Conservation (phyloP, 2,797 vertebrate species). For the Catostomus latipinnis region DNA sequence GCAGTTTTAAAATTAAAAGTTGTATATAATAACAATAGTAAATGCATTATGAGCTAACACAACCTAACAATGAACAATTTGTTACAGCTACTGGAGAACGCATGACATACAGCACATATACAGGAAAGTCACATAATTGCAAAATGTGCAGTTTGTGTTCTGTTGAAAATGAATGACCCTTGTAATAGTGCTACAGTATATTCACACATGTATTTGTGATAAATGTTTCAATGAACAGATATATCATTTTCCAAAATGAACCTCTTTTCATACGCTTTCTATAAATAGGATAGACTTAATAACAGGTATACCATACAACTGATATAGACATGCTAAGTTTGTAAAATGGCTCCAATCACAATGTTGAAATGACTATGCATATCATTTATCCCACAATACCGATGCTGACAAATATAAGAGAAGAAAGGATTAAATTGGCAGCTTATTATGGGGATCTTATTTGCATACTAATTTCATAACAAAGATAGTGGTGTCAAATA, state of each 20-base stretch:
- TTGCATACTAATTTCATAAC: slow-evolving; percentile 45
- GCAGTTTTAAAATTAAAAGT: not conserved
- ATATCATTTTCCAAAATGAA: slow-evolving; percentile 11
- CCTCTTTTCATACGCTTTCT: not conserved
- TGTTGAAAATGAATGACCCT: not conserved
- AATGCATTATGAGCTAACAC: too few species aligned
- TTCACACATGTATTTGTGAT: not conserved
- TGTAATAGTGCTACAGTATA: not conserved
- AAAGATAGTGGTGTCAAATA: slow-evolving; percentile 16
- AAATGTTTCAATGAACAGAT: slow-evolving; percentile 2
- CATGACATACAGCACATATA: too few species aligned
- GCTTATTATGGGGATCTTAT: slow-evolving; percentile 27
- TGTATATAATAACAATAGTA: not conserved
- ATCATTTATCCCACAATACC: slow-evolving; percentile 19
- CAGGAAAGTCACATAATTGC: not conserved
- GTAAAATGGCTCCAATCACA: slow-evolving; percentile 3
- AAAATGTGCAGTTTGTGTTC: not conserved
- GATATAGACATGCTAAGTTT: too few species aligned
- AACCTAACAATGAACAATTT: too few species aligned
- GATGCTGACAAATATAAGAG: slow-evolving; percentile 14
- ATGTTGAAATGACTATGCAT: slow-evolving; percentile 19
- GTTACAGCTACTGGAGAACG: too few species aligned
- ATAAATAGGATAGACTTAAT: not conserved
- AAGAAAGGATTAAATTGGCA: slow-evolving; percentile 37
- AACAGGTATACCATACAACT: too few species aligned